These are phyloP conservation scores for Chunga burmeisteri DNA, from an alignment of 2,113 vertebrate species.

Conservation along the genomic window DNA sequence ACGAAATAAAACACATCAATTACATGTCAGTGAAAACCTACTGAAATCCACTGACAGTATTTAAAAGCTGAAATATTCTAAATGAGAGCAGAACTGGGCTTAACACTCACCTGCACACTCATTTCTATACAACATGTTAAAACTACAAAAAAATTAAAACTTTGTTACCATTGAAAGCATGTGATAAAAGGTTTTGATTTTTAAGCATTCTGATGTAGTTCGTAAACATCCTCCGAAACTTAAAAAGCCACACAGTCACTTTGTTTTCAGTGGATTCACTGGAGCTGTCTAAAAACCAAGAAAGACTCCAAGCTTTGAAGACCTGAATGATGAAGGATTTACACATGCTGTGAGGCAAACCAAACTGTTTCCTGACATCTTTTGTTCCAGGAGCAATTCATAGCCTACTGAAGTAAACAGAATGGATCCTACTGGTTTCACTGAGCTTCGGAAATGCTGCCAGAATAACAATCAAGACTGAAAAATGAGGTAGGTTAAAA, in stretches of 20 bases:
- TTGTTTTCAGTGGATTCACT: neutral
- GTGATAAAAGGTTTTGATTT: neutral
- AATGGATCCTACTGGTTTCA: neutral
- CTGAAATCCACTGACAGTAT: neutral
- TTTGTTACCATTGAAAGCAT: neutral
- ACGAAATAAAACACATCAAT: neutral
- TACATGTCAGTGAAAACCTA: neutral
- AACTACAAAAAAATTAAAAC: neutral
- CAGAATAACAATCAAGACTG: neutral
- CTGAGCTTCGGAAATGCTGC: neutral
- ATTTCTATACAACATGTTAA: neutral
- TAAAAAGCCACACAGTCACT: conserved; percentile 10
- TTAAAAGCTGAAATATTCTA: neutral
- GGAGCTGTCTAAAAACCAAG: neutral
- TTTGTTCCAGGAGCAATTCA: conserved; percentile 34
- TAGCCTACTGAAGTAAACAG: conserved; percentile 3
- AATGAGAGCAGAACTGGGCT: neutral
- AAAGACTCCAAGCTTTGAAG: neutral
- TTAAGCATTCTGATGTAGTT: neutral
- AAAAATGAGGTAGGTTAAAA: neutral
- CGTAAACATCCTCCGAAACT: neutral
- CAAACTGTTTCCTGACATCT: conserved; percentile 16
- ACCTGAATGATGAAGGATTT: neutral
- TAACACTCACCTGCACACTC: neutral
- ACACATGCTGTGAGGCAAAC: conserved; percentile 34